Conservation (phyloP, 2,797 vertebrate species). For the Centroberyx gerrardi region DNA sequence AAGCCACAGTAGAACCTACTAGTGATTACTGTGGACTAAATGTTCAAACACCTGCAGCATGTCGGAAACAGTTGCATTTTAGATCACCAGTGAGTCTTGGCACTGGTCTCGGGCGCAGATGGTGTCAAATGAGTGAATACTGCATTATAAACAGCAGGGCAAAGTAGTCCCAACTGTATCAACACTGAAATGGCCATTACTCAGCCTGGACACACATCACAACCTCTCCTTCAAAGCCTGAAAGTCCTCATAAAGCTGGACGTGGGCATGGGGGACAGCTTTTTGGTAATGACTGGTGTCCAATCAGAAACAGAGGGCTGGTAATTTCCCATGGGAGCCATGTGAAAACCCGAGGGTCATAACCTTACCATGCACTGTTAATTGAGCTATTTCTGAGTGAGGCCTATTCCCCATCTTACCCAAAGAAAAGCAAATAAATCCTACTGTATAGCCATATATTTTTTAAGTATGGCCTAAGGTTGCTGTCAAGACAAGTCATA, state of each 20-base stretch:
- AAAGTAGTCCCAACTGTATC: slow-evolving; percentile 52
- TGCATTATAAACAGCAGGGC: slow-evolving; percentile 38
- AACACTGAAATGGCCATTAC: slow-evolving; percentile 52
- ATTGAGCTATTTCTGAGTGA: background rate
- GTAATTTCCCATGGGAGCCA: slow-evolving; percentile 11
- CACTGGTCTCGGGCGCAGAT: slow-evolving; percentile 29
- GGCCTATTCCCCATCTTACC: background rate
- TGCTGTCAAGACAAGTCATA: slow-evolving; percentile 3
- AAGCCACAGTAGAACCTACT: too few relatives aligned
- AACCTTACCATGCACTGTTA: background rate
- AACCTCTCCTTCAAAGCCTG: slow-evolving; percentile 42
- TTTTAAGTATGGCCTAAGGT: background rate
- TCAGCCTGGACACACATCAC: slow-evolving; percentile 36
- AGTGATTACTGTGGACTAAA: slow-evolving; percentile 2
- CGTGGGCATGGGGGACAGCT: background rate
- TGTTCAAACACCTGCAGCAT: slow-evolving; percentile 31
- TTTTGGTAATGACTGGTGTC: slow-evolving; percentile 19
- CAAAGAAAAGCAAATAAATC: slow-evolving; percentile 14
- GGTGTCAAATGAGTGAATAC: slow-evolving; percentile 45
- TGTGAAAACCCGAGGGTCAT: slow-evolving; percentile 8
- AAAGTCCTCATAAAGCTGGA: slow-evolving; percentile 1
- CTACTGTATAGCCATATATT: background rate
- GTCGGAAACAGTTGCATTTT: slow-evolving; percentile 22
- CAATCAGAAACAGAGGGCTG: slow-evolving; percentile 11
- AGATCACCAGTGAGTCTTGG: slow-evolving; percentile 28